Percentiles rank a stretch among this genome's conserved stretches.
Conservation (phyloP, 1,140 invertebrate genomes). For the Medauroidea extradentata region DNA sequence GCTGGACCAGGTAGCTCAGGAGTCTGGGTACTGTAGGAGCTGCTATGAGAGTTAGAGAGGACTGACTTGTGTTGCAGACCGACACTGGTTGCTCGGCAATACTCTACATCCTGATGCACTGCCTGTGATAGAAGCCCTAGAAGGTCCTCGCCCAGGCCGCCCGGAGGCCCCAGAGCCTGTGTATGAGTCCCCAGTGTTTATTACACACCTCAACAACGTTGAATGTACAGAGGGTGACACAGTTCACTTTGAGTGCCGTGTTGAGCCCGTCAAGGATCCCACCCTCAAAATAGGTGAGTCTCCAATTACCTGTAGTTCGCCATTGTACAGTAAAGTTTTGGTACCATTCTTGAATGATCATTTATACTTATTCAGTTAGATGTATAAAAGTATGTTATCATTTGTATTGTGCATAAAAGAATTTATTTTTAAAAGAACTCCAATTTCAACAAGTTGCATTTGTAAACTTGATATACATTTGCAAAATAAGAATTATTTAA, state of each 20-base stretch:
- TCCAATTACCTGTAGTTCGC: too few relatives aligned
- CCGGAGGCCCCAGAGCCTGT: slow-evolving; percentile 65
- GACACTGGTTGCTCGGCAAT: slow-evolving; percentile 80
- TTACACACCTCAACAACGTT: slow-evolving; percentile 85
- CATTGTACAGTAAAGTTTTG: too few relatives aligned
- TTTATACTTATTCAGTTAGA: background rate
- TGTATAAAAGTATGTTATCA: background rate
- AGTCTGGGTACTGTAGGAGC: too few relatives aligned
- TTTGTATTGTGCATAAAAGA: background rate
- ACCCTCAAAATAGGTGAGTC: slow-evolving; percentile 72
- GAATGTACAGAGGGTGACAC: slow-evolving; percentile 85
- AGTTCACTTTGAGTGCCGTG: slow-evolving; percentile 91
- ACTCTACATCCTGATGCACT: slow-evolving; percentile 88
- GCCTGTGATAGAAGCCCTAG: slow-evolving; percentile 78
- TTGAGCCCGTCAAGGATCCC: slow-evolving; percentile 91
- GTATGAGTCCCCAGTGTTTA: slow-evolving; percentile 84
- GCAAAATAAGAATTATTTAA: too few relatives aligned
- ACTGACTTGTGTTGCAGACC: slow-evolving; percentile 46
- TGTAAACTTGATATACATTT: too few relatives aligned
- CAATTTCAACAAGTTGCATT: too few relatives aligned
- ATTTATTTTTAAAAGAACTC: background rate
- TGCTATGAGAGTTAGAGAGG: too few relatives aligned
- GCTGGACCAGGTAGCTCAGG: too few relatives aligned
- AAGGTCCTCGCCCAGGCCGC: slow-evolving; percentile 63
- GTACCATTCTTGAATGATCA: background rate